Percentiles rank a stretch among this genome's conserved stretches.
Conservation (phyloP, 2,113 vertebrate genomes). For the Ceyx margarethae region DNA sequence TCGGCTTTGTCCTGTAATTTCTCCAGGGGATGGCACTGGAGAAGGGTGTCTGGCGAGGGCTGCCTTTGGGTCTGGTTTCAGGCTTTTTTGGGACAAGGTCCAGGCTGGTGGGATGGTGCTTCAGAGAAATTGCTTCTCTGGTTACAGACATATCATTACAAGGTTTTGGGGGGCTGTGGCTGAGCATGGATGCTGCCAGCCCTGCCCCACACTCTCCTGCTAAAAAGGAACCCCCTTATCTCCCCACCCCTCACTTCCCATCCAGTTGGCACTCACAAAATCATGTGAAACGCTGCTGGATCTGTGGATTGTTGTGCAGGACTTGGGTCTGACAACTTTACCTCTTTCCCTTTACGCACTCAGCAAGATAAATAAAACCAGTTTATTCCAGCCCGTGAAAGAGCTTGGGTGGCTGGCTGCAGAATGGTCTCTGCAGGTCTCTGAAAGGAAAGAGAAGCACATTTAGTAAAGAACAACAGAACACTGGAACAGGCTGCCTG, state of each 20-base stretch:
- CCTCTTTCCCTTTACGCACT: background rate
- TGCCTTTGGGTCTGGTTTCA: background rate
- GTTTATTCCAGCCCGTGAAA: background rate
- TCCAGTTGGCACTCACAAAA: background rate
- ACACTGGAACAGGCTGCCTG: no score
- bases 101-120: background rate
- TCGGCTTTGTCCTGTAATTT: background rate
- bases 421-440: background rate
- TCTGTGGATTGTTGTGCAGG: background rate
- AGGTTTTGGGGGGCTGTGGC: background rate
- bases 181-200: rapidly evolving
- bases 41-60: rapidly evolving
- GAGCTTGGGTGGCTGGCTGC: background rate
- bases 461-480: background rate
- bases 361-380: background rate
- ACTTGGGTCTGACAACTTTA: background rate
- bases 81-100: background rate
- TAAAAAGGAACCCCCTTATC: background rate
- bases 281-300: background rate
- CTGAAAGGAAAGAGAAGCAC: background rate
- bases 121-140: background rate
- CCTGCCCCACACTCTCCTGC: background rate
- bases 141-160: rapidly evolving
- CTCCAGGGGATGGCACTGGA: background rate
- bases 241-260: background rate